Evolutionary conservation across 2,888 invertebrate species (phyloP).

Genomic region (Dexiosoma caninum): DNA sequence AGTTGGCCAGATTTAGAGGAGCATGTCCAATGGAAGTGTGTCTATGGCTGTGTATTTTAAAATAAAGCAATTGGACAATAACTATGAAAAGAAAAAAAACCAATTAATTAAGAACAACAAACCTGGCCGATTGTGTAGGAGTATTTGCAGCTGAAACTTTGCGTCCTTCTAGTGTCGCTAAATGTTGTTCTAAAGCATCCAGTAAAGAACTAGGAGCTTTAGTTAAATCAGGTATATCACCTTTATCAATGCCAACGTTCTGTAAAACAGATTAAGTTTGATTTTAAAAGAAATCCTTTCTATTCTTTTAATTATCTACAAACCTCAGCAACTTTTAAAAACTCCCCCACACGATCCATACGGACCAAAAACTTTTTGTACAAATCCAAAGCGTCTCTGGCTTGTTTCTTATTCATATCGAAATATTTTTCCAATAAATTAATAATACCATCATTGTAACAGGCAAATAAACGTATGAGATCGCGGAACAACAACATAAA

Average conservation of each 20-base stretch:
- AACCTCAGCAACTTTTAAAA: slow-evolving; percentile 91
- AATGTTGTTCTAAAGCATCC: slow-evolving; percentile 97
- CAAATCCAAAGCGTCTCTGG: slow-evolving; percentile 97
- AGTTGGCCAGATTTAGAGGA: too few relatives aligned
- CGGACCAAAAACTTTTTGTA: slow-evolving; percentile 99
- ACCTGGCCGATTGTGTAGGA: slow-evolving; percentile 91
- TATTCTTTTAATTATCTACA: background rate
- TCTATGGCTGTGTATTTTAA: too few relatives aligned
- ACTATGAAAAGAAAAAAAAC: background rate
- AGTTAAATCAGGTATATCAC: slow-evolving; percentile 98
- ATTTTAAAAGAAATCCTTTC: background rate
- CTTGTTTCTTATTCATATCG: slow-evolving; percentile 99
- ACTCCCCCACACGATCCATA: slow-evolving; percentile 99
- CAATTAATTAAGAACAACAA: background rate
- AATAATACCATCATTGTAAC: slow-evolving; percentile 99
- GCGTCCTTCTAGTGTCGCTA: slow-evolving; percentile 94
- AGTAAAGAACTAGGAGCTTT: slow-evolving; percentile 98
- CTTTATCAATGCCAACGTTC: slow-evolving; percentile 98
- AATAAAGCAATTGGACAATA: background rate
- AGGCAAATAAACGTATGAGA: slow-evolving; percentile 98
- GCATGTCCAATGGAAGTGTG: too few relatives aligned
- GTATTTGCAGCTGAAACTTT: slow-evolving; percentile 91
- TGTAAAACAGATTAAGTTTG: slow-evolving; percentile 70
- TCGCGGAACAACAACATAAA: slow-evolving; percentile 99
- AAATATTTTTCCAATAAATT: slow-evolving; percentile 99